A percentile compares a stretch with the other conserved stretches of the same genome.
phyloP scores from a whole-genome alignment of 2,888 invertebrate species.

The Pandemis cinnamomeana region DNA sequence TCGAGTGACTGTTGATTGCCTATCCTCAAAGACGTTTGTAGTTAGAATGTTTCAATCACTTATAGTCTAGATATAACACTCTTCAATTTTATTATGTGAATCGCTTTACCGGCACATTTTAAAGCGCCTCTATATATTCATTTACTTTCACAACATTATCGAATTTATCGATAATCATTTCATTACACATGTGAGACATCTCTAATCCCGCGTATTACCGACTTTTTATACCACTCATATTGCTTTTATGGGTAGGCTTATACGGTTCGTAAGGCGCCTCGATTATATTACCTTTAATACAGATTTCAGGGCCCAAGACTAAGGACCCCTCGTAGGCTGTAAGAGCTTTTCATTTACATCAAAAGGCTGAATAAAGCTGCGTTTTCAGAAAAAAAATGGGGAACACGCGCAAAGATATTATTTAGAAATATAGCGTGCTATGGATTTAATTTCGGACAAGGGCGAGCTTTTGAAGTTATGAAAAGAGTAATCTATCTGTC shows the following conservation, averaged over 20 bases:
- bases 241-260: slow-evolving; percentile 19
- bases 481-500: background rate
- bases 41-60: too few species aligned
- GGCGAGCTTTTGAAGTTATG: background rate
- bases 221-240: slow-evolving; percentile 13
- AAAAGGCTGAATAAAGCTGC: background rate
- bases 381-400: background rate
- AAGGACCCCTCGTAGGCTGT: slow-evolving; percentile 6
- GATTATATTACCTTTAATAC: slow-evolving; percentile 37
- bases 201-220: background rate
- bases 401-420: background rate
- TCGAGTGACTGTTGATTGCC: too few species aligned
- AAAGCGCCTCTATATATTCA: too few species aligned
- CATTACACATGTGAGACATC: background rate
- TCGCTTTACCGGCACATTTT: too few species aligned
- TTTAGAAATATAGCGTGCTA: background rate
- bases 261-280: slow-evolving; percentile 11
- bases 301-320: slow-evolving; percentile 14
- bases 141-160: background rate
- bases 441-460: background rate
- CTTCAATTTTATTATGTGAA: too few species aligned
- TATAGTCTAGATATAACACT: too few species aligned
- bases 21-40: too few species aligned
- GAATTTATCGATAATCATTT: background rate
- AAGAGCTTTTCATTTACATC: slow-evolving; percentile 23